Evolutionary conservation across 2,888 invertebrate genomes (phyloP), one percentile per base, ranked within the genome.

Genomic region (Drosophila aldrichi): DNA sequence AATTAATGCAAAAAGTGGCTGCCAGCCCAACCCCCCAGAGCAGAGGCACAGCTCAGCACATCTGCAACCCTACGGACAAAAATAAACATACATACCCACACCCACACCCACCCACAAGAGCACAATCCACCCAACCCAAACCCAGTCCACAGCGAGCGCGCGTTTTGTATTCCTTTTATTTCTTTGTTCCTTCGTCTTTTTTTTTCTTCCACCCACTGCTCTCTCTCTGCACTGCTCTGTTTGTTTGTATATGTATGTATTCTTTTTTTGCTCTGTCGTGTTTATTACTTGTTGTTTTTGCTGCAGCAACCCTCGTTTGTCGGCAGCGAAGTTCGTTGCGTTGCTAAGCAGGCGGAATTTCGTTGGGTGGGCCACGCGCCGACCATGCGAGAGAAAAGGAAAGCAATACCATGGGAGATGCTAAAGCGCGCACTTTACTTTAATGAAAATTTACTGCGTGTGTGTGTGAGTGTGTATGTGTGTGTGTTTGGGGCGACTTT

Each of bases 1-100:
- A 90, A 90, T 90, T 90, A 90, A 90, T 89, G 88, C 80, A 70
- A 78, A 85, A 86, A 84, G 86, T 75, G 74, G 76, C 81, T 77
- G 78, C 67, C 83, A 70, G 72, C 25, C 25, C 25, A 25, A 25
- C 74, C 78, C 74, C 61, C 73, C 25, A 4, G 25, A 6, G 25
- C 25, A 25, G 25, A 25, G 25, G 25, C 25, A 7, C 25, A 25
- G 34, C 51, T 67, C 25, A 54, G 40, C 54, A 34, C 14, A 62
- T 29, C 54, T 74, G 61, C 82, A 80, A 85, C 85, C 82, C 85
- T 76, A 79, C 62, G 74, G 62, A 70, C 54, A 73, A 77, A 83
- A 82, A 86, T 83, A 83, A 83, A 83, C 74, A 83, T 25, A 38
- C 18, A 14, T 18, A 41, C 12, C 52, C 55, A n/a, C n/a, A n/a